Percentiles rank a stretch among this genome's conserved stretches.
phyloP scores from a whole-genome alignment of 2,888 invertebrate genomes.

The Rambutsinella grinnellia region DNA sequence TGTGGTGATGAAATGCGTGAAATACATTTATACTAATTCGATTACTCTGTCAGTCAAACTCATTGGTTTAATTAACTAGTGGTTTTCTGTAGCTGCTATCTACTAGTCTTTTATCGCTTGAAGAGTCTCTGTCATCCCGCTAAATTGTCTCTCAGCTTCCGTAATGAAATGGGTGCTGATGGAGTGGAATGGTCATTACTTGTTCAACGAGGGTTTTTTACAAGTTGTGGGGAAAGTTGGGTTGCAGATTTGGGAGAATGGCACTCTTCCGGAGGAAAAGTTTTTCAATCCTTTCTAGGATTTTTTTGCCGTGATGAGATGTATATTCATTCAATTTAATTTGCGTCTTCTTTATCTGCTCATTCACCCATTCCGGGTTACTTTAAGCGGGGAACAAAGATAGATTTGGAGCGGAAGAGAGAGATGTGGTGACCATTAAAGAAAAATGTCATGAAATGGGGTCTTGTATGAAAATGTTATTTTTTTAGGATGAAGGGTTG shows the following conservation, averaged over 20 bases:
- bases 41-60: slow-evolving; percentile 10
- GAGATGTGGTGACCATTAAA: neutral
- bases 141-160: no score
- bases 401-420: neutral
- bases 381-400: neutral
- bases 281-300: no score
- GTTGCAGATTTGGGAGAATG: no score
- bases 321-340: neutral
- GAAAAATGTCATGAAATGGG: neutral
- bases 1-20: neutral
- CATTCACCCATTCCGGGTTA: neutral
- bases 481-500: neutral
- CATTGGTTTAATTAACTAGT: slow-evolving; percentile 15
- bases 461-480: neutral
- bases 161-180: no score
- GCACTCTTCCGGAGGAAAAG: no score
- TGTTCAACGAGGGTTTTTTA: no score
- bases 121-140: no score
- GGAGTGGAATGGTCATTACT: no score
- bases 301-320: no score
- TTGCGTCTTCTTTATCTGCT: neutral
- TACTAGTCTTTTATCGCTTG: no score
- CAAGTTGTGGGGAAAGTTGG: no score
- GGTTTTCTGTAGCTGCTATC: neutral
- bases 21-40: slow-evolving; percentile 1